These are phyloP conservation scores for Pachycephus smyrnensis DNA, from an alignment of 2,888 invertebrate genomes.

Conservation along the genomic window DNA sequence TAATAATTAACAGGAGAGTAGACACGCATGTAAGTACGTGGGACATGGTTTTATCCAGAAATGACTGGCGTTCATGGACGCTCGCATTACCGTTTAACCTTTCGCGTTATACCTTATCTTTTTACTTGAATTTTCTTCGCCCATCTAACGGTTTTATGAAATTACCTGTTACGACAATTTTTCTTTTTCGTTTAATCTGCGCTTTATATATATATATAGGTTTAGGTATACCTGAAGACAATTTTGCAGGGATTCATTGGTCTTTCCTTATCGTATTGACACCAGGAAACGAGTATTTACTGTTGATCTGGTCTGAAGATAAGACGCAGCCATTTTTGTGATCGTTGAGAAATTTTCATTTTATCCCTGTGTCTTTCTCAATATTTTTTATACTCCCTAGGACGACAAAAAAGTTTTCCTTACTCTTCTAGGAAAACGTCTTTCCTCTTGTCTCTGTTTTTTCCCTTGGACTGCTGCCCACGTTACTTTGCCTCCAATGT, in stretches of 20 bases:
- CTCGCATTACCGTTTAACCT: slow-evolving; percentile 27
- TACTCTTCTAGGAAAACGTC: not conserved
- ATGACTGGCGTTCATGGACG: slow-evolving; percentile 23
- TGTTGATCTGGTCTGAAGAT: not conserved
- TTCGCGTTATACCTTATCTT: slow-evolving; percentile 20
- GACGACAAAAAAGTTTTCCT: not conserved
- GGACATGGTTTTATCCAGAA: slow-evolving; percentile 7
- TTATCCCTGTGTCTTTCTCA: not conserved
- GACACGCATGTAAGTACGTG: not conserved
- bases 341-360: not conserved
- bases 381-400: not conserved
- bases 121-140: not conserved
- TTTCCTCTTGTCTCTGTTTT: not conserved
- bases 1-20: slow-evolving; percentile 18
- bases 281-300: not conserved
- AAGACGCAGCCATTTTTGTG: not conserved
- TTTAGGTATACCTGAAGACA: too few relatives aligned
- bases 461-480: not conserved
- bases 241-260: not conserved
- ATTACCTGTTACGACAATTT: not conserved
- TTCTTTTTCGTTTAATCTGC: not conserved
- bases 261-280: not conserved
- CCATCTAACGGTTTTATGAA: not conserved
- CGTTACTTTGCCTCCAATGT: not conserved
- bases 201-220: not conserved